These are phyloP conservation scores for Bombyx mandarina DNA, from an alignment of 1,140 invertebrate species.

Conservation along the genomic window DNA sequence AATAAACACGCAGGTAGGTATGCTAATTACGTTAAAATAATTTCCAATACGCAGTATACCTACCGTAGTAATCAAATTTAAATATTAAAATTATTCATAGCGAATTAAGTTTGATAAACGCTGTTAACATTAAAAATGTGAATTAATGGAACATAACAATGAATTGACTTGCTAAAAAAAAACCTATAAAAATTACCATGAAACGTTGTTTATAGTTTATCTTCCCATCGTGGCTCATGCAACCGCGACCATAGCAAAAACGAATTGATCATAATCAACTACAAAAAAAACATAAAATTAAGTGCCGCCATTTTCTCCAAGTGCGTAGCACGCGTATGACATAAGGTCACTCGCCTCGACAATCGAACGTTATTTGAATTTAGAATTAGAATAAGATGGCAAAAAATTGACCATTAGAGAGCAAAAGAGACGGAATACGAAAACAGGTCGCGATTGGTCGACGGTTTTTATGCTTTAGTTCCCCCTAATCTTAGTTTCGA, in stretches of 20 bases:
- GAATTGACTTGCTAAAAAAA: constrained; percentile 13
- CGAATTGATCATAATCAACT: constrained; percentile 2
- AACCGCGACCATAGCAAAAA: constrained; percentile 25
- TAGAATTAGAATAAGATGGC: constrained; percentile 63
- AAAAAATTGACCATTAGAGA: constrained; percentile 70
- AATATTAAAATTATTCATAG: too few relatives aligned
- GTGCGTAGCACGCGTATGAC: constrained; percentile 7
- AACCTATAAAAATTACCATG: constrained; percentile 16
- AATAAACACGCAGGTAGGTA: too few relatives aligned
- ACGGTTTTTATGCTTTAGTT: constrained; percentile 68
- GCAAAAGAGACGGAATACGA: constrained; percentile 38
- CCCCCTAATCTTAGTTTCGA: constrained; percentile 67
- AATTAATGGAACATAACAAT: constrained; percentile 23
- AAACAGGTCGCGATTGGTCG: constrained; percentile 45
- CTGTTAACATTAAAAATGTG: constrained; percentile 9
- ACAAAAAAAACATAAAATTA: background rate
- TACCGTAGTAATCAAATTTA: too few relatives aligned
- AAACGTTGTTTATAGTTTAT: constrained; percentile 25
- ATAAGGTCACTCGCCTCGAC: constrained; percentile 58
- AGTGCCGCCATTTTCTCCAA: background rate
- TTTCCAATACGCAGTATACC: too few relatives aligned
- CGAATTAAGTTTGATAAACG: background rate
- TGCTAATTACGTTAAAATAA: too few relatives aligned
- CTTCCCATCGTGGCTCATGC: constrained; percentile 25
- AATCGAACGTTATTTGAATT: constrained; percentile 64